These are phyloP conservation scores for Pseudomyrmex gracilis DNA, from an alignment of 1,140 invertebrate species.

Conservation along the genomic window DNA sequence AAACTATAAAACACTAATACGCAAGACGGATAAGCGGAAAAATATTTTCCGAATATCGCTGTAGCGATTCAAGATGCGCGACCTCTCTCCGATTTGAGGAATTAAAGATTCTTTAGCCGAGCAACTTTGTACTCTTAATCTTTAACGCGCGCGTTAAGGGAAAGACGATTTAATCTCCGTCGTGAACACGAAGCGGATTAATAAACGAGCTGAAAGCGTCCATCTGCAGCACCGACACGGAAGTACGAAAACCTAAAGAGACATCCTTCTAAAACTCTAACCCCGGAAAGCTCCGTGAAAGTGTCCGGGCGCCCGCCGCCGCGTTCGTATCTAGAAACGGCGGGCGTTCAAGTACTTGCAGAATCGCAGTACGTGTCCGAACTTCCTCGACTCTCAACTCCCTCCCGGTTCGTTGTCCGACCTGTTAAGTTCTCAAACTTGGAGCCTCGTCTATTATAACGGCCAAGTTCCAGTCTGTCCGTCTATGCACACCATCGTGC, in stretches of 20 bases:
- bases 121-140: conserved; percentile 10
- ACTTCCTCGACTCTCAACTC: conserved; percentile 55
- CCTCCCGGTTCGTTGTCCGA: background rate
- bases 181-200: conserved; percentile 35
- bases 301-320: conserved; percentile 20
- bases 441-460: conserved; percentile 49
- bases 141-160: conserved; percentile 44
- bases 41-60: background rate
- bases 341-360: conserved; percentile 57
- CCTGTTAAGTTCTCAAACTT: conserved; percentile 63
- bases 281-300: conserved; percentile 42
- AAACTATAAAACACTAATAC: background rate
- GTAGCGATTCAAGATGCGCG: background rate
- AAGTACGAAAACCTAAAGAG: conserved; percentile 42
- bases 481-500: conserved; percentile 43
- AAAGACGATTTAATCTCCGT: conserved; percentile 45
- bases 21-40: background rate
- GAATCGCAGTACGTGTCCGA: conserved; percentile 68
- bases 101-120: conserved; percentile 7
- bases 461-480: conserved; percentile 56
- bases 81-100: background rate
- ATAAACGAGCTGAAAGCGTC: conserved; percentile 53
- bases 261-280: conserved; percentile 16
- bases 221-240: conserved; percentile 45
- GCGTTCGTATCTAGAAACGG: conserved; percentile 51